phyloP scores from a whole-genome alignment of 2,113 vertebrate species.

The Brachypodius melanocephalos region DNA sequence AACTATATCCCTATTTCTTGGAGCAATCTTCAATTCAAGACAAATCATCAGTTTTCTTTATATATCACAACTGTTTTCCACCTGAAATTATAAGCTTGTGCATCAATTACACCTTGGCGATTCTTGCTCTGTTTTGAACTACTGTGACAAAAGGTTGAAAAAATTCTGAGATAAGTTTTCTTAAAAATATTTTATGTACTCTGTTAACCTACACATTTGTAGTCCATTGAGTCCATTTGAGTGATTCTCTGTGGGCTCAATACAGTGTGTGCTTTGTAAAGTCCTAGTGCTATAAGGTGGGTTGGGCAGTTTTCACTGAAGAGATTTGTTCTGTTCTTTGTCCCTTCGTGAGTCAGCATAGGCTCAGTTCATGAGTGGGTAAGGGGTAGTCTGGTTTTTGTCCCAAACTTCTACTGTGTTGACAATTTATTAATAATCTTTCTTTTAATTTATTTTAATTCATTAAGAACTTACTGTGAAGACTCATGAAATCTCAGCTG shows the following conservation, averaged over 20 bases:
- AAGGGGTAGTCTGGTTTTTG: background rate
- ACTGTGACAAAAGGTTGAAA: background rate
- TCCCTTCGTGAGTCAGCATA: accelerated
- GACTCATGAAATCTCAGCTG: background rate
- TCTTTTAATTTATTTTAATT: background rate
- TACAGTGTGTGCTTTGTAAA: background rate
- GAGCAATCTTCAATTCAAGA: background rate
- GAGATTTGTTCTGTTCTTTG: accelerated
- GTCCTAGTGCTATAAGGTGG: background rate
- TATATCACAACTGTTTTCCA: background rate
- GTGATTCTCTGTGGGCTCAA: background rate
- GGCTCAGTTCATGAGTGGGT: background rate
- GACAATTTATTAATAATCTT: background rate
- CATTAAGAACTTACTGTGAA: background rate
- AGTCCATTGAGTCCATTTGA: background rate
- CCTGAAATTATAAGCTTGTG: background rate
- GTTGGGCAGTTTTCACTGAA: background rate
- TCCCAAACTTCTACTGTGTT: background rate
- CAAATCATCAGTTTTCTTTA: background rate
- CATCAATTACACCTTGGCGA: background rate
- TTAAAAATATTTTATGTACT: background rate
- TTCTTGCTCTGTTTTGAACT: background rate
- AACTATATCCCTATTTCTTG: background rate
- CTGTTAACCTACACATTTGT: background rate
- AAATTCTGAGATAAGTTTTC: background rate